These are phyloP conservation scores for Progne subis DNA, from an alignment of 2,113 vertebrate species.

Conservation along the genomic window DNA sequence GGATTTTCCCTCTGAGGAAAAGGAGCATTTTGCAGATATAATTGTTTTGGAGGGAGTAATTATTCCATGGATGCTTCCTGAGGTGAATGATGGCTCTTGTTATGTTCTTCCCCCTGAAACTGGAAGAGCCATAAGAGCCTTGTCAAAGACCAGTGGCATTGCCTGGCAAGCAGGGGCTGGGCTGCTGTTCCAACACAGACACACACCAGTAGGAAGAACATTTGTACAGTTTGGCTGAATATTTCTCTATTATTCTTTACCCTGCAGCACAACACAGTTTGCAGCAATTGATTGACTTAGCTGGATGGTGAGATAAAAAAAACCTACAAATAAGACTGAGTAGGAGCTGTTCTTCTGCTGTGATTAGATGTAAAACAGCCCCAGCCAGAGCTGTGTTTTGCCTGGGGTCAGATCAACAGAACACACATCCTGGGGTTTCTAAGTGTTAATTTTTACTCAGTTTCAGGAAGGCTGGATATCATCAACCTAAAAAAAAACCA, in stretches of 20 bases:
- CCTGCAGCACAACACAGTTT: conserved; percentile 58
- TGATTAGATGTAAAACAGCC: conserved; percentile 39
- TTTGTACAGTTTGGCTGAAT: background rate
- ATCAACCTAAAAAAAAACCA: background rate
- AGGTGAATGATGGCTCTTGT: background rate
- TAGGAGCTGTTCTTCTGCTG: conserved; percentile 5
- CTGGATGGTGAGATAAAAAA: conserved; percentile 54
- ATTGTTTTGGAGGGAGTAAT: conserved; percentile 50
- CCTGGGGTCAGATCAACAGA: conserved; percentile 34
- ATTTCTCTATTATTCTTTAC: conserved; percentile 13
- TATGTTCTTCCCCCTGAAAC: background rate
- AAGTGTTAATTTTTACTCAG: background rate
- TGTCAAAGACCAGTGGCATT: background rate
- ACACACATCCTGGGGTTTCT: background rate
- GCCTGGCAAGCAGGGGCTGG: background rate
- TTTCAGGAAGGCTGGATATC: conserved; percentile 14
- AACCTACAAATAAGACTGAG: background rate
- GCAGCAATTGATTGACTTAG: conserved; percentile 49
- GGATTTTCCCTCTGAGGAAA: conserved; percentile 35
- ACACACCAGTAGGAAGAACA: background rate
- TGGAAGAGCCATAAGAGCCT: background rate
- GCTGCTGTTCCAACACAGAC: background rate
- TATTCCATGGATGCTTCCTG: background rate
- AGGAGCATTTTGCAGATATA: conserved; percentile 41
- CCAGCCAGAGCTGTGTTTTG: conserved; percentile 9